Evolutionary conservation across 1,140 invertebrate species (phyloP), one percentile per base, ranked within the genome.

Genomic region (Helicoverpa armigera): DNA sequence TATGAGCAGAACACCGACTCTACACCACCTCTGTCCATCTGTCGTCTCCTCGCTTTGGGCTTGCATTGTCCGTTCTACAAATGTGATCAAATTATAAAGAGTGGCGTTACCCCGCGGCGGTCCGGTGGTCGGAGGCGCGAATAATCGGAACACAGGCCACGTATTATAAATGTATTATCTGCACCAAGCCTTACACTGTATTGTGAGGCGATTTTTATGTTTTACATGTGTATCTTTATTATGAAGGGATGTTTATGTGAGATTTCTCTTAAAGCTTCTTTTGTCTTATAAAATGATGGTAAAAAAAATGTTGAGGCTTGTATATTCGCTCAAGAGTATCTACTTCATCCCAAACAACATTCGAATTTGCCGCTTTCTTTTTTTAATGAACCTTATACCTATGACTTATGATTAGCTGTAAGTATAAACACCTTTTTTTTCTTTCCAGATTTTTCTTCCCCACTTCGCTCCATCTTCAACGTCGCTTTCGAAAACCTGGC

Each of bases 71-170:
- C 88, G 88, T 70, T 85, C 84, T 92, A 94, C 93, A 94, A 94
- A 94, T 94, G 91, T 94, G 93, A 94, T 94, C 93, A 93, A 94
- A 94, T 94, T 94, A 94, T 93, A 92, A 94, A 91, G 91, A 92
- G 87, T 89, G 90, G 90, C 88, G 87, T 61, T 65, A 74, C 87
- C 91, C 89, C 31, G 85, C 65, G 90, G 90, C 90, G 43, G 56
- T 76, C 80, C 86, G 84, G 83, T 80, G 54, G 85, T 76, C 70
- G 73, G 65, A 81, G 84, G 86, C 87, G 87, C 82, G 90, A 89
- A 92, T 85, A 87, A 92, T 91, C 85, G 88, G 86, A 63, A 72
- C 58, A 67, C 60, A 69, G 29, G 35, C 54, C 29, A 14, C 50
- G 54, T 63, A 76, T 76, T 76, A 76, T 73, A 65, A 53, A 29